A percentile compares a stretch with the other conserved stretches of the same genome.
Evolutionary conservation across 2,888 invertebrate genomes (phyloP).

Genomic region (Apodemia mormo): DNA sequence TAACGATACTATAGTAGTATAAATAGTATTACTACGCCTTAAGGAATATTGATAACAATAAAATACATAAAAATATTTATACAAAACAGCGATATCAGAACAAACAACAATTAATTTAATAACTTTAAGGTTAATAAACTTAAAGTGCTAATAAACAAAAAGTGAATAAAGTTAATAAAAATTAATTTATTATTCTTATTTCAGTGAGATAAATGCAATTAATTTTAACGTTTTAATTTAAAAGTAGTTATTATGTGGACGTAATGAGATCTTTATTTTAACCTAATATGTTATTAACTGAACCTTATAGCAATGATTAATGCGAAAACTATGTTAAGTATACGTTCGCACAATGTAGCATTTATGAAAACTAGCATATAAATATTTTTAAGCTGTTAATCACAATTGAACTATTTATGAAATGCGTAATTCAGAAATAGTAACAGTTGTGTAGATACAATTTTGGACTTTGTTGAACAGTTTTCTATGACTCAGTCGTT

Average conservation of each 20-base stretch:
- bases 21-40: not conserved
- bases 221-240: slow-evolving; percentile 8
- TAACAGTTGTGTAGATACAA: not conserved
- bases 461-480: not conserved
- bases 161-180: slow-evolving; percentile 60
- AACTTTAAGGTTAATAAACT: slow-evolving; percentile 41
- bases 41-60: slow-evolving; percentile 38
- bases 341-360: slow-evolving; percentile 2
- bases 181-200: slow-evolving; percentile 53
- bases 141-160: slow-evolving; percentile 56
- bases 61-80: slow-evolving; percentile 49
- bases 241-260: slow-evolving; percentile 1
- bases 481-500: not conserved
- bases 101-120: slow-evolving; percentile 55
- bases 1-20: no score
- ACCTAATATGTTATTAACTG: slow-evolving; percentile 9
- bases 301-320: slow-evolving; percentile 10
- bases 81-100: slow-evolving; percentile 45
- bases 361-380: slow-evolving; percentile 7
- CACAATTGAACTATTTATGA: not conserved
- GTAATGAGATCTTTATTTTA: slow-evolving; percentile 13
- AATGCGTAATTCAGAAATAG: not conserved
- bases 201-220: slow-evolving; percentile 45
- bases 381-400: not conserved
- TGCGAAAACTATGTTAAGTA: slow-evolving; percentile 14